Conservation (phyloP, 2,113 vertebrate species). For the Micronycteris hirsuta region DNA sequence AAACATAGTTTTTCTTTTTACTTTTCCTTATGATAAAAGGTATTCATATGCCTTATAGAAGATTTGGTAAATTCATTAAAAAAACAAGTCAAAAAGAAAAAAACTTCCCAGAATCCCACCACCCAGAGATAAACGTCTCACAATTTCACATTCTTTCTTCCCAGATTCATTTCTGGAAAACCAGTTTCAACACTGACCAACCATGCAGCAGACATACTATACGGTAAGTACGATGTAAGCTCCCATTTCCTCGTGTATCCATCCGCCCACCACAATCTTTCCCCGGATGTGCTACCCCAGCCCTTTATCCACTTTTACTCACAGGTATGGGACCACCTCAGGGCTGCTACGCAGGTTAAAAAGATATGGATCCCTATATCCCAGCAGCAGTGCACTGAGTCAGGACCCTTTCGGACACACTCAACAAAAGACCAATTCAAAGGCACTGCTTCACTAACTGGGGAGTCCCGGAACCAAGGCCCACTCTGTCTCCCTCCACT, state of each 20-base stretch:
- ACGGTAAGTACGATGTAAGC: background rate
- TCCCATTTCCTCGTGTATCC: background rate
- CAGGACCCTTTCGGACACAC: background rate
- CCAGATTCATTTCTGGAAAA: background rate
- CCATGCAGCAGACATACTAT: background rate
- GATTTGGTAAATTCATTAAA: background rate
- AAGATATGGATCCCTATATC: background rate
- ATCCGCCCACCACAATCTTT: background rate
- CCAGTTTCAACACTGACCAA: background rate
- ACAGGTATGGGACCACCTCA: background rate
- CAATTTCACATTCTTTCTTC: background rate
- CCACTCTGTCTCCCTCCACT: background rate
- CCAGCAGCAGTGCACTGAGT: background rate
- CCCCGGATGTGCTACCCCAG: background rate
- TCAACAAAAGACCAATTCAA: background rate
- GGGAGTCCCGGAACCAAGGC: background rate
- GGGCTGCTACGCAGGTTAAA: background rate
- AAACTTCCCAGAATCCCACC: background rate
- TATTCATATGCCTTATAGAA: background rate
- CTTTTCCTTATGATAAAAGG: background rate
- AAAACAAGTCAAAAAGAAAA: background rate
- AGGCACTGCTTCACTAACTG: background rate
- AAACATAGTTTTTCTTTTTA: background rate
- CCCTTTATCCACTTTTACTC: background rate
- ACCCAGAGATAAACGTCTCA: background rate